Evolutionary conservation across 2,888 invertebrate genomes (phyloP), one percentile per base, ranked within the genome.

Genomic region (Folsomia candida): DNA sequence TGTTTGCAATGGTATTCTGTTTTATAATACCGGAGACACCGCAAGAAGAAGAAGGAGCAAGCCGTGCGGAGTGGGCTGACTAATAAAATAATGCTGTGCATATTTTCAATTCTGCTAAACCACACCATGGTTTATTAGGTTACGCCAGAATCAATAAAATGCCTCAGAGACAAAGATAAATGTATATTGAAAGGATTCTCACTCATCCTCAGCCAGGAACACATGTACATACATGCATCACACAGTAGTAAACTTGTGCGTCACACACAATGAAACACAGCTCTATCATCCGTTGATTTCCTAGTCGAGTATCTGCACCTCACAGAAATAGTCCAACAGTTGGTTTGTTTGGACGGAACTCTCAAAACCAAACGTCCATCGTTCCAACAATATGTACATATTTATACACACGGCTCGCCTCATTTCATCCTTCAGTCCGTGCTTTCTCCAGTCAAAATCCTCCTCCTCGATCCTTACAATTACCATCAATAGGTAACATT

Each of bases 61-160:
- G n/a, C n/a, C n/a, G n/a, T n/a, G n/a, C n/a, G n/a, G n/a, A n/a
- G n/a, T n/a, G n/a, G n/a, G n/a, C n/a, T n/a, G n/a, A n/a, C n/a
- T n/a, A n/a, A n/a, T n/a, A n/a, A n/a, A n/a, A n/a, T 47, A 11
- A 47, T 47, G 47, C 9, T 47, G 47, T 18, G 18, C 18, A 47
- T 47, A 4, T 54, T 4, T 54, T 54, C 54, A 6, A 54, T 54
- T 28, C 29, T n/a, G n/a, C n/a, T n/a, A n/a, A n/a, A n/a, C n/a
- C n/a, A n/a, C n/a, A n/a, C n/a, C n/a, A n/a, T 22, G 6, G 26
- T 9, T 61, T 27, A 26, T 60, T 60, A 60, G 20, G 60, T 60
- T 60, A 26, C 3, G 60, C 28, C 29, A 61, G 29, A 61, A n/a
- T 28, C 61, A 28, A 61, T 61, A 61, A 61, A 26, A 61, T 61